These are phyloP conservation scores for Xylota sylvarum DNA, from an alignment of 2,888 invertebrate genomes.

Conservation along the genomic window DNA sequence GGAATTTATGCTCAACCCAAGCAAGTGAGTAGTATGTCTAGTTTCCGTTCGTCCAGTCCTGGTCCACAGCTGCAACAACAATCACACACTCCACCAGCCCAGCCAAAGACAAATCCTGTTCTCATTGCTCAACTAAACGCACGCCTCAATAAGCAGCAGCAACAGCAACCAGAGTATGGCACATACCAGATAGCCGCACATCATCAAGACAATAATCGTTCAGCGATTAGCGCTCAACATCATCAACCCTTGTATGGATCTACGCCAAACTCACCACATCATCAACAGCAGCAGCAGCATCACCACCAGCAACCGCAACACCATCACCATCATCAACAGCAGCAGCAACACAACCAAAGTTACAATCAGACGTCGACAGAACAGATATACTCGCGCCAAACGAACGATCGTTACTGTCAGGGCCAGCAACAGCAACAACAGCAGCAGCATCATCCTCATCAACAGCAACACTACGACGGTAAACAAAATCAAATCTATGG, in stretches of 20 bases:
- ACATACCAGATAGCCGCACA: slow-evolving; percentile 65
- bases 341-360: slow-evolving; percentile 78
- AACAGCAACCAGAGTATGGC: slow-evolving; percentile 75
- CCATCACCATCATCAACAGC: slow-evolving; percentile 79
- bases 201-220: slow-evolving; percentile 76
- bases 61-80: slow-evolving; percentile 81
- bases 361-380: slow-evolving; percentile 71
- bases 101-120: slow-evolving; percentile 84
- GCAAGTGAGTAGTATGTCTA: slow-evolving; percentile 84
- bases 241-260: slow-evolving; percentile 80
- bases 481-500: slow-evolving; percentile 85
- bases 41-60: slow-evolving; percentile 83
- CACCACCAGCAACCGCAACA: slow-evolving; percentile 77
- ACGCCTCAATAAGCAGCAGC: slow-evolving; percentile 82
- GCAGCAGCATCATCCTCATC: slow-evolving; percentile 77
- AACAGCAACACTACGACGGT: slow-evolving; percentile 83
- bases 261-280: slow-evolving; percentile 79
- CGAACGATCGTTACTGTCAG: slow-evolving; percentile 76
- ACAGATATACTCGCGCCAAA: slow-evolving; percentile 80
- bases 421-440: slow-evolving; percentile 79
- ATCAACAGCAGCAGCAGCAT: slow-evolving; percentile 79
- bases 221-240: slow-evolving; percentile 79
- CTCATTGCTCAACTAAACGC: slow-evolving; percentile 85
- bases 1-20: slow-evolving; percentile 85
- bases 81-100: slow-evolving; percentile 81